Evolutionary conservation across 2,797 vertebrate species (phyloP), one percentile per base, ranked within the genome.

Genomic region (Labeo calbasu): DNA sequence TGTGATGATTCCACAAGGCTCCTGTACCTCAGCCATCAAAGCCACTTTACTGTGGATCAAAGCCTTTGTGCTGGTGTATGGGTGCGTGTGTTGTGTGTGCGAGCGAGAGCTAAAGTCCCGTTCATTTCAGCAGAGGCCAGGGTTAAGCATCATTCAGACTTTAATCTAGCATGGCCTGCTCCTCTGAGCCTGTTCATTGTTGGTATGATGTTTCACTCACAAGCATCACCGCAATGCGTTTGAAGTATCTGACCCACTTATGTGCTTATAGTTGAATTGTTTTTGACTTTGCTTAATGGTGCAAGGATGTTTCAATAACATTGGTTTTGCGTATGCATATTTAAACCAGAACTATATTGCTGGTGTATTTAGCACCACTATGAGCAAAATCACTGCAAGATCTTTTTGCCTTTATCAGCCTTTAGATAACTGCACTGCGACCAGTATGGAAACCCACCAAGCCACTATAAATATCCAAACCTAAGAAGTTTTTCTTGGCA

Each of bases 401-500:
- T 80, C 79, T 70, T 28, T 50, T 43, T 1, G 1, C 28, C 15
- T 61, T 53, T 43, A 55, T 70, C 23, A 48, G 7, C 12, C 17
- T 21, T 32, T 50, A 15, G n/a, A 72, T 17, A 50, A 59, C 25
- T 36, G 77, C 51, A 75, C 32, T 28, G 11, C 8, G 23, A 65
- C 48, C 69, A 23, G 21, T 25, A 66, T 25, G 43, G 70, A 81
- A 21, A 11, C 50, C 53, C 28, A 36, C 63, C 70, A 61, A 84
- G 77, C 65, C 77, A 83, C 87, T 89, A 85, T 84, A 88, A 90
- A 91, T 89, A 82, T 83, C 86, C 86, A 71, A 86, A 84, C 84
- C 77, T 61, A 78, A 76, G 83, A 65, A 76, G 86, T 88, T 89
- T 82, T 87, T 89, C 85, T 87, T 91, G 89, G 89, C 90, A 88